phyloP scores from a whole-genome alignment of 2,888 invertebrate species.

The Pelosia muscerda region DNA sequence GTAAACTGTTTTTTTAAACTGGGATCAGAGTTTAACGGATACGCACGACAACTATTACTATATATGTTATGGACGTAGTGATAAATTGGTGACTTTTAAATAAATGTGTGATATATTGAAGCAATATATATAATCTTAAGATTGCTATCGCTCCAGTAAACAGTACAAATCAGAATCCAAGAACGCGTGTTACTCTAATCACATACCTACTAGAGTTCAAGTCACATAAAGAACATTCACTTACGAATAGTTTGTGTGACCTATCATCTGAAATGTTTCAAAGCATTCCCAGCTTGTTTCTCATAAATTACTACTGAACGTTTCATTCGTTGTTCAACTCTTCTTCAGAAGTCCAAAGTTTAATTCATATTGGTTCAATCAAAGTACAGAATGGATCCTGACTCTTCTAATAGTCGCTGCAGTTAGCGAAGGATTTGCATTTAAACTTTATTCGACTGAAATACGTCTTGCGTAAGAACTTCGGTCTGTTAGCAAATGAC shows the following conservation, averaged over 20 bases:
- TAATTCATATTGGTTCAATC: slow-evolving; percentile 52
- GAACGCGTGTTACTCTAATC: slow-evolving; percentile 12
- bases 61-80: too few species aligned
- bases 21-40: too few species aligned
- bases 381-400: slow-evolving; percentile 40
- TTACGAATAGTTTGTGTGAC: slow-evolving; percentile 23
- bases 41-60: too few species aligned
- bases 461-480: slow-evolving; percentile 10
- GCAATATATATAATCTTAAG: neutral
- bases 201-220: slow-evolving; percentile 4
- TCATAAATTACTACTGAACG: slow-evolving; percentile 47
- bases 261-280: slow-evolving; percentile 30
- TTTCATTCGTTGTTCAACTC: slow-evolving; percentile 43
- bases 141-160: neutral
- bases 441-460: slow-evolving; percentile 26
- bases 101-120: too few species aligned
- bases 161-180: neutral
- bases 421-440: slow-evolving; percentile 30
- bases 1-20: too few species aligned
- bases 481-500: neutral
- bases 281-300: slow-evolving; percentile 30
- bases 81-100: too few species aligned
- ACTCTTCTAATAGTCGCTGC: slow-evolving; percentile 37
- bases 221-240: slow-evolving; percentile 20
- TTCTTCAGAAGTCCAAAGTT: slow-evolving; percentile 50